These are phyloP conservation scores for Petaurus breviceps DNA, from an alignment of 2,113 vertebrate genomes.

Conservation along the genomic window DNA sequence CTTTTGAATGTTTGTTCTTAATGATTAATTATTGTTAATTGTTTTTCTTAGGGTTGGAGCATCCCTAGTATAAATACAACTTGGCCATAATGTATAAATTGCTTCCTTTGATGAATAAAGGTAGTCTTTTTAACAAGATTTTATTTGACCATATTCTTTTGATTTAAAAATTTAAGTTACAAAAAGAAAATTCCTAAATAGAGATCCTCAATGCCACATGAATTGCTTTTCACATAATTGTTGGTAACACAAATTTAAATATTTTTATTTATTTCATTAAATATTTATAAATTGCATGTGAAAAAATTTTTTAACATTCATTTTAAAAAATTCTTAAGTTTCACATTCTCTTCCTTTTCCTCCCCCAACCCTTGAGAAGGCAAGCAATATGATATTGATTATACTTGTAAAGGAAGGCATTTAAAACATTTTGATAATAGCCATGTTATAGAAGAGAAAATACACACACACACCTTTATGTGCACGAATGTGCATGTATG, in stretches of 20 bases:
- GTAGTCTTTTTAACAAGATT: background rate
- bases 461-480: background rate
- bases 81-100: background rate
- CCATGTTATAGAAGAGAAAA: background rate
- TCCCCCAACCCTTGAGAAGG: too few relatives aligned
- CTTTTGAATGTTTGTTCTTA: slow-evolving; percentile 77
- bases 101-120: background rate
- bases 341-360: background rate
- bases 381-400: too few relatives aligned
- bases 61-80: fast-evolving
- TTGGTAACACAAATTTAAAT: background rate
- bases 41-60: background rate
- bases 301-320: too few relatives aligned
- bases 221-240: background rate
- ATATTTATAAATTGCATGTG: too few relatives aligned
- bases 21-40: background rate
- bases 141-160: background rate
- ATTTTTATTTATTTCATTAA: too few relatives aligned
- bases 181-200: background rate
- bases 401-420: background rate
- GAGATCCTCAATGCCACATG: background rate
- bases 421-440: background rate
- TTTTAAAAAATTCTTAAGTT: background rate
- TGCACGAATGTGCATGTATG: too few relatives aligned
- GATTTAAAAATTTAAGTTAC: background rate